Base-by-base conservation (phyloP, 2,113 vertebrate genomes). In the Forbesichthys agassizii region DNA sequence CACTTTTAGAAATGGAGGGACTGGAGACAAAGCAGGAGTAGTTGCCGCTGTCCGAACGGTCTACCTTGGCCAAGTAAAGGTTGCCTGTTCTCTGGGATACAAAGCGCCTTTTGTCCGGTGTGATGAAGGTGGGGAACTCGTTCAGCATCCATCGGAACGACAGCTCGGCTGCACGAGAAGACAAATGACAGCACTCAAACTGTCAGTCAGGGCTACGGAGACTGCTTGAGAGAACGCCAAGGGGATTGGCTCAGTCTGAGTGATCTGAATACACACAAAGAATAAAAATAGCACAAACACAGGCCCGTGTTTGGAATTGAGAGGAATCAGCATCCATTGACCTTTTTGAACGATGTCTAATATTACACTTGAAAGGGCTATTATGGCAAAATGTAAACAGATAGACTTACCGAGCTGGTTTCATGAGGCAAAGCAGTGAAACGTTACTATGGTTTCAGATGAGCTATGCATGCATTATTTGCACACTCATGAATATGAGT, bases 91-190 rank as follows among this genome's bases (percentile, higher is more conserved):
- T 93, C 91, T 99, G 98, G 18, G 96, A 98, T 69, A 99, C 94
- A 86, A 98, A 99, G 69, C 94, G 93, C 5, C 97, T 92, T 68
- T 95, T 95, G 86, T 96, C 96, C 93, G 94, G 86, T 9, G 90
- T 83, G 87, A 99, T 97, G 88, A 99, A 98, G n/a, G 93, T 93
- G 12, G 98, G 98, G 80, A 99, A 99, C 78, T 98, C 96, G 56
- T 99, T 98, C 63, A 99, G 91, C 88, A 99, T 95, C 96, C 98
- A 99, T 81, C 96, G 95, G 73, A 97, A 99, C 69, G 94, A 98
- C 85, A 99, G 94, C 82, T 96, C 94, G 76, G 92, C 98, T 99
- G 81, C 33, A 71, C 8, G 75, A 48, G 80, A 47, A 79, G 47
- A 75, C 42, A 80, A 11, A 66, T 1, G 9, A 61, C 36, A 64